Evolutionary conservation across 2,797 vertebrate species (phyloP), one percentile per base, ranked within the genome.

Genomic region (Lagodon rhomboides): DNA sequence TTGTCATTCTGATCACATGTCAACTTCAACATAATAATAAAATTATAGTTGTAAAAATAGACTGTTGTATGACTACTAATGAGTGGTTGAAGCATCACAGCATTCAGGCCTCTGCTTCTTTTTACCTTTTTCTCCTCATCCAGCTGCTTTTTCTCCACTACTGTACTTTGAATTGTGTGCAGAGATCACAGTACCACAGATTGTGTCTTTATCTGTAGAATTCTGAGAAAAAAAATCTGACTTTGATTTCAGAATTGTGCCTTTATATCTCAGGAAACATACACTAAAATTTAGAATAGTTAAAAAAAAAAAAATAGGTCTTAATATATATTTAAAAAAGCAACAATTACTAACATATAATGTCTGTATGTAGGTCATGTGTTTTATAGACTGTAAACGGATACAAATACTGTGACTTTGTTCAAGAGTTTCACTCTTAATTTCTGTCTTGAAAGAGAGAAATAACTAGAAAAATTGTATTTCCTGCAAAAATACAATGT

Each of bases 1-100:
- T 76, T 72, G 30, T 66, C 59, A 62, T 58, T 1, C 9, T 76
- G 18, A 86, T 77, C 38, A 46, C 16, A 38, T 12, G 22, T 72
- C 54, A 73, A 49, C 53, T 54, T 83, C n/a, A 62, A 38, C n/a
- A 49, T 49, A 84, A 82, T 41, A 87, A 80, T 85, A 84, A 85
- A 89, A 27, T 38, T 18, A 12, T 20, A 53, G 4, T 68, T 84
- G 59, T 55, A 61, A 71, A 71, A 71, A 55, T 58, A 1, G 17
- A 23, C 53, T 66, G 17, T 68, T 13, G 34, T 44, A 5, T 54
- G 38, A 59, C 25, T 67, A 4, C 7, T 55, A 23, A 47, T 71
- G 17, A 25, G 12, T 16, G 8, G 12, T 54, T 7, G 6, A 51
- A 23, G 34, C n/a, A 44, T 51, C 11, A 60, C 56, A 46, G 1